Conservation (phyloP, 1,140 invertebrate species). For the Trachymyrmex cornetzi region DNA sequence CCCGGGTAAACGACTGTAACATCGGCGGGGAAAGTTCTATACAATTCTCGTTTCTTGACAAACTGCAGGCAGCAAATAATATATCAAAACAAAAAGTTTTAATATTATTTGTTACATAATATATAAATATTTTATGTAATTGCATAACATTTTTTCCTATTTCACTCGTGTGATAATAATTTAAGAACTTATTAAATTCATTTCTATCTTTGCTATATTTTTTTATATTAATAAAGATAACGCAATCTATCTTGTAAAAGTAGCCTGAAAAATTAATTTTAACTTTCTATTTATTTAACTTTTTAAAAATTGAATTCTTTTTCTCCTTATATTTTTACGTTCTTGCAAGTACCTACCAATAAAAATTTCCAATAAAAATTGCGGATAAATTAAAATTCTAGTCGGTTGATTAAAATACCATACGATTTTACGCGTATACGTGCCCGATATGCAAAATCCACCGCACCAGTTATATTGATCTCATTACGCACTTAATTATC, state of each 20-base stretch:
- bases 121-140: not conserved
- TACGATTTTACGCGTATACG: too few relatives aligned
- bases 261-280: not conserved
- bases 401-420: not conserved
- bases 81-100: not conserved
- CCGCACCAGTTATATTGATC: constrained; percentile 16
- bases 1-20: constrained; percentile 28
- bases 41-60: not conserved
- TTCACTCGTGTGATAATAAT: not conserved
- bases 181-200: not conserved
- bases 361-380: too few relatives aligned
- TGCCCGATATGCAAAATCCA: not conserved
- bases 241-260: not conserved
- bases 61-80: not conserved
- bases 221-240: not conserved
- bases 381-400: not conserved
- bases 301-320: not conserved
- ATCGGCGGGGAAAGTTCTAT: not conserved
- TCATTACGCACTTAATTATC: constrained; percentile 47
- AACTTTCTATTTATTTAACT: not conserved
- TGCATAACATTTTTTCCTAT: not conserved
- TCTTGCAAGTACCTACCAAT: not conserved
- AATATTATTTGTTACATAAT: not conserved
- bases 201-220: not conserved
- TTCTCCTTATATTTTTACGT: not conserved